Conservation (phyloP, 2,113 vertebrate genomes). For the Notarius quadriscutis region DNA sequence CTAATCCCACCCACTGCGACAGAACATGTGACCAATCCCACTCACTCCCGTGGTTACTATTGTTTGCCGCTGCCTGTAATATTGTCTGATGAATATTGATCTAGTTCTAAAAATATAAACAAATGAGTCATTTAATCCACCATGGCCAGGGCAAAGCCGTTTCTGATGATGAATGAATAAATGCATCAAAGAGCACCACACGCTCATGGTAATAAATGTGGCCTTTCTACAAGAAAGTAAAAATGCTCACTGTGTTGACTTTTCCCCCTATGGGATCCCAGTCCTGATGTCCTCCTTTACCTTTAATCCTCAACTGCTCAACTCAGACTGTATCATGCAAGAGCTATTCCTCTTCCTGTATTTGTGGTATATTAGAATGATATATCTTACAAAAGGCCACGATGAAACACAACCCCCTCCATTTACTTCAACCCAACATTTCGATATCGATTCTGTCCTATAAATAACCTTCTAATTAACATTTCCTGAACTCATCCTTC, state of each 20-base stretch:
- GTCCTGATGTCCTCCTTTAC: not conserved
- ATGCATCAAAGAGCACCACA: not conserved
- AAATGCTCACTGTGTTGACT: not conserved
- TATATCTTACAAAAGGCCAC: not conserved
- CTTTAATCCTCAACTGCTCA: not conserved
- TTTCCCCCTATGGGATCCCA: not conserved
- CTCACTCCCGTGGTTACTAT: not conserved
- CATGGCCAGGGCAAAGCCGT: not conserved
- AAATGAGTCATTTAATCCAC: not conserved
- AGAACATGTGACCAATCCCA: not conserved
- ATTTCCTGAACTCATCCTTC: conserved; percentile 9
- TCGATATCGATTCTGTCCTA: not conserved
- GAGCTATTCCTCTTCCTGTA: not conserved
- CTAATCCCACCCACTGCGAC: not conserved
- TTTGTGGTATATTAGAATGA: not conserved
- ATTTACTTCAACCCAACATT: not conserved
- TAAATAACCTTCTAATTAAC: conserved; percentile 19
- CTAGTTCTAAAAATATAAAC: not conserved
- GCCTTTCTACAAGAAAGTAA: not conserved
- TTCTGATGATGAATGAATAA: not conserved
- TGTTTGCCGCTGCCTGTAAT: not conserved
- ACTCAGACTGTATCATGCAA: not conserved
- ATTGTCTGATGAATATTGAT: not conserved
- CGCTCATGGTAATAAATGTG: not conserved
- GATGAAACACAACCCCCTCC: not conserved